A percentile compares a stretch with the other conserved stretches of the same genome.
phyloP scores from a whole-genome alignment of 2,888 invertebrate genomes.

The Sarcophaga subvicina region DNA sequence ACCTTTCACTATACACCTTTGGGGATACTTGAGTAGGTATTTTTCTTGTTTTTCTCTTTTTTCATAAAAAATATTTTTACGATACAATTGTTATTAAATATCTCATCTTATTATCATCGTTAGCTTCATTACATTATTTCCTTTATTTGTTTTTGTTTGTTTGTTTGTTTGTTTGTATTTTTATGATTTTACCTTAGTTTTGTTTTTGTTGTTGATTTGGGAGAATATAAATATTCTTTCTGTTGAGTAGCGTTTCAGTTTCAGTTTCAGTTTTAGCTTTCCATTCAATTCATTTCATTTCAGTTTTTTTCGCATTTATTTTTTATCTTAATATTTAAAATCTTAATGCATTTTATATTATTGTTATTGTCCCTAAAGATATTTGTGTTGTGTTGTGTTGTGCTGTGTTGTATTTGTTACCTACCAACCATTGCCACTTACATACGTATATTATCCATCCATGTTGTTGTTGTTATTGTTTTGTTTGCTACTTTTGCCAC shows the following conservation, averaged over 20 bases:
- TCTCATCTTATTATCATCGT: constrained; percentile 28
- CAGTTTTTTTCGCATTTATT: constrained; percentile 20
- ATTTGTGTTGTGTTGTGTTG: constrained; percentile 38
- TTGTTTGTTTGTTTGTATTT: not conserved
- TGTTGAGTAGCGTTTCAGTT: not conserved
- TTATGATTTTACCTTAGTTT: constrained; percentile 1
- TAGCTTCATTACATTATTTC: constrained; percentile 27
- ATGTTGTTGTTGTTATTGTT: too few species aligned
- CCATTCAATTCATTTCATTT: constrained; percentile 21
- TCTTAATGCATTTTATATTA: constrained; percentile 70
- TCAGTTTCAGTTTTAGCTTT: not conserved
- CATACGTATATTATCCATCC: too few species aligned
- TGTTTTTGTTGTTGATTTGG: not conserved
- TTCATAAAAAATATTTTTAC: constrained; percentile 7
- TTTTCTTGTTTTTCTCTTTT: constrained; percentile 11
- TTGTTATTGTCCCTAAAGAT: constrained; percentile 63
- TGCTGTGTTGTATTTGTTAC: not conserved
- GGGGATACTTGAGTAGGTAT: not conserved
- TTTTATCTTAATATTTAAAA: constrained; percentile 67
- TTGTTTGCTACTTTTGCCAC: not conserved
- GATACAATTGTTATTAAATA: constrained; percentile 46
- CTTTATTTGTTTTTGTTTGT: not conserved
- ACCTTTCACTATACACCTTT: too few species aligned
- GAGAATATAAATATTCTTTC: not conserved
- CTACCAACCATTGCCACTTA: too few species aligned